A percentile compares a stretch with the other conserved stretches of the same genome.
Conservation (phyloP, 2,113 vertebrate genomes). For the Phalacrocorax carbo region DNA sequence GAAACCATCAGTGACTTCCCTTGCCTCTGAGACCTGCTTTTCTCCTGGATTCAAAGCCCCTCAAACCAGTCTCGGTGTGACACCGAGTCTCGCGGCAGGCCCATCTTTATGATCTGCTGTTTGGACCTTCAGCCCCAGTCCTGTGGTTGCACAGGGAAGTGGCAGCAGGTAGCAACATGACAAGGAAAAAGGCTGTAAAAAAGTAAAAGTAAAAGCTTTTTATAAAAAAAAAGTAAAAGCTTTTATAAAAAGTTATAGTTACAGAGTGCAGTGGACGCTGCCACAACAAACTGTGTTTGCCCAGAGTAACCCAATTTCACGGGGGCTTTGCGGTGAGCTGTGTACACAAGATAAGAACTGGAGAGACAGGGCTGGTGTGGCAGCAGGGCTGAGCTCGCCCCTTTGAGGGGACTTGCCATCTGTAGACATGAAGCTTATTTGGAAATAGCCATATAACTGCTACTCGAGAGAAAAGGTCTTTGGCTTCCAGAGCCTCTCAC, state of each 20-base stretch:
- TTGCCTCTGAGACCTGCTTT: not conserved
- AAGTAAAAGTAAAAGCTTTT: not conserved
- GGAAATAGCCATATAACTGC: not conserved
- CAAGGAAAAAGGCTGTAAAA: not conserved
- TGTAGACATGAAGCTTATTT: not conserved
- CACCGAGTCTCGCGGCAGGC: not conserved
- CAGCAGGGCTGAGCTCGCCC: not conserved
- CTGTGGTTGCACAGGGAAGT: not conserved
- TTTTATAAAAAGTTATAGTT: not conserved
- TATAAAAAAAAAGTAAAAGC: not conserved
- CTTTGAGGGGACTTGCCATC: not conserved
- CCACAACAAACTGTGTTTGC: not conserved
- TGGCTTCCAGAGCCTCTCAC: not conserved
- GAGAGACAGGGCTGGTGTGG: not conserved
- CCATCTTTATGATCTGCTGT: not conserved
- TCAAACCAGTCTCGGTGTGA: not conserved
- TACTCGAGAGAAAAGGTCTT: not conserved
- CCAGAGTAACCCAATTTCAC: not conserved
- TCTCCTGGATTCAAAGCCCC: not conserved
- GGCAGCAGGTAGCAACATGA: not conserved
- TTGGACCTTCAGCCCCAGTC: not conserved
- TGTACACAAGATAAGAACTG: not conserved
- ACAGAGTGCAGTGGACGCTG: not conserved
- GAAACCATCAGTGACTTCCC: accelerated
- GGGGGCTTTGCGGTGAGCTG: not conserved